These are phyloP conservation scores for Tichodroma muraria DNA, from an alignment of 2,113 vertebrate genomes.

Conservation along the genomic window DNA sequence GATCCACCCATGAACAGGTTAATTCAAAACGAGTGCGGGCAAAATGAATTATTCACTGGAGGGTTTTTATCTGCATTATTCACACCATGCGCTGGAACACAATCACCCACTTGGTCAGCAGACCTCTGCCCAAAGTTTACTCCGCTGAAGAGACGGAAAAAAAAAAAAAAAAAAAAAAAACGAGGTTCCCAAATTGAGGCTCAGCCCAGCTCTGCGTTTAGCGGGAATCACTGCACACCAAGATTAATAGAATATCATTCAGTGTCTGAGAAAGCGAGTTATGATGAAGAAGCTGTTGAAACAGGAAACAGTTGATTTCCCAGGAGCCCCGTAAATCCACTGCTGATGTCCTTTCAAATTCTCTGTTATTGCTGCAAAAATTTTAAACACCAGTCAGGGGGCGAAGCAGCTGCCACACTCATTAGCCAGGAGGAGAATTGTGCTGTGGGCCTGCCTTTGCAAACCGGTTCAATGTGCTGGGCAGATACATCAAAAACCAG, in stretches of 20 bases:
- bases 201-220: not conserved
- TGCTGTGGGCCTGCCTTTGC: not conserved
- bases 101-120: not conserved
- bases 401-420: conserved; percentile 1
- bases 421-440: not conserved
- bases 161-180: not conserved
- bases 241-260: conserved; percentile 38
- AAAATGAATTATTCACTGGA: conserved; percentile 34
- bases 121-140: not conserved
- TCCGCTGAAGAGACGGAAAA: not conserved
- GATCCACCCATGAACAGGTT: not conserved
- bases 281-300: conserved; percentile 63
- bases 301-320: conserved; percentile 66
- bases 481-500: not conserved
- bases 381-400: not conserved
- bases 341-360: conserved; percentile 56
- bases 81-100: not conserved
- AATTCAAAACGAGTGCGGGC: conserved; percentile 1
- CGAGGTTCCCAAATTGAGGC: not conserved
- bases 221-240: conserved; percentile 1
- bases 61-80: conserved; percentile 39
- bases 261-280: conserved; percentile 13
- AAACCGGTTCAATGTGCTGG: not conserved
- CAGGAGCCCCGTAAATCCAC: conserved; percentile 45
- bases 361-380: conserved; percentile 47